Percentiles rank a stretch among this genome's conserved stretches.
Evolutionary conservation across 2,888 invertebrate genomes (phyloP).

Genomic region (Choristoneura rosaceana): DNA sequence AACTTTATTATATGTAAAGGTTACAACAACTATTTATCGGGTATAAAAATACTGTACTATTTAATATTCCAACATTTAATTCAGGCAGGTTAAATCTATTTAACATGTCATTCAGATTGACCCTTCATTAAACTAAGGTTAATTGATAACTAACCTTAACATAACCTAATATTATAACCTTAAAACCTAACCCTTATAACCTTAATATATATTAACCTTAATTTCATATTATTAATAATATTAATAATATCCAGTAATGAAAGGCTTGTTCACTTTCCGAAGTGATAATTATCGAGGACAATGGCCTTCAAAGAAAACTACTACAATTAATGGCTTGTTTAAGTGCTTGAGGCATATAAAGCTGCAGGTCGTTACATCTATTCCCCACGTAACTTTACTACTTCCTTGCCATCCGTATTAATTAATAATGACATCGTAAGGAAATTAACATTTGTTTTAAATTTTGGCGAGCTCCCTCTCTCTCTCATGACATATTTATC

Average conservation of each 20-base stretch:
- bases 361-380: not conserved
- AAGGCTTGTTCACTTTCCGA: not conserved
- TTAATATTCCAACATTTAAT: no score
- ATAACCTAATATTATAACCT: no score
- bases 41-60: no score
- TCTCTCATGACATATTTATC: no score
- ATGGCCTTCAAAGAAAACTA: constrained; percentile 13
- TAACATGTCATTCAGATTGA: not conserved
- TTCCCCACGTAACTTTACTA: not conserved
- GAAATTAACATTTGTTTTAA: not conserved
- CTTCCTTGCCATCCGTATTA: not conserved
- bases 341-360: not conserved
- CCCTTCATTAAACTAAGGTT: not conserved
- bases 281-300: constrained; percentile 6
- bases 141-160: no score
- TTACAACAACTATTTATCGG: no score
- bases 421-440: not conserved
- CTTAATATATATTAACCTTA: no score
- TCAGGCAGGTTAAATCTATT: no score
- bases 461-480: no score
- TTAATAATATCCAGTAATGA: not conserved
- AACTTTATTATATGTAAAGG: no score
- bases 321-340: not conserved
- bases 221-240: no score
- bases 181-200: no score